A percentile compares a stretch with the other conserved stretches of the same genome.
phyloP scores from a whole-genome alignment of 2,797 vertebrate genomes.

The Stomatorhinus walkeri region DNA sequence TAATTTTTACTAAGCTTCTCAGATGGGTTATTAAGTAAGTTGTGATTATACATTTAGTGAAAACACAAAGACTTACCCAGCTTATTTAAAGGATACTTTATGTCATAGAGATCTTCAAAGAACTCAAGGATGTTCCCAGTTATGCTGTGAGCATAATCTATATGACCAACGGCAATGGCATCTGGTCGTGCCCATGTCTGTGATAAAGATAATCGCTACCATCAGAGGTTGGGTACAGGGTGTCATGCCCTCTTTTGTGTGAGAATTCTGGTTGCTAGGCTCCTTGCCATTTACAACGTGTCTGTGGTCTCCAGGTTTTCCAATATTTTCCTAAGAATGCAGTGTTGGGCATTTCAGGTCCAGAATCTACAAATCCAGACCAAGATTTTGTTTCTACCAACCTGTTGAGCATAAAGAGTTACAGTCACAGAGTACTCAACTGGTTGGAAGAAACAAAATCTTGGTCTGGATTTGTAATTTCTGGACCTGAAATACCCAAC shows the following conservation, averaged over 20 bases:
- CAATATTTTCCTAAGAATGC: neutral
- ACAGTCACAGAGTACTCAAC: neutral
- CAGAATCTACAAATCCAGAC: neutral
- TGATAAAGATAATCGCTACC: neutral
- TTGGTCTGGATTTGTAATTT: neutral
- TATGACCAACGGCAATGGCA: slow-evolving; percentile 30
- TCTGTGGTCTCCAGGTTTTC: neutral
- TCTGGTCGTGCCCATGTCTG: slow-evolving; percentile 53
- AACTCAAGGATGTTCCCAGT: slow-evolving; percentile 43
- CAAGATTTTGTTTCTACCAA: neutral
- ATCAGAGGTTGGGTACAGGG: neutral
- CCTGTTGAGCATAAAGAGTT: neutral
- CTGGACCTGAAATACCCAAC: neutral
- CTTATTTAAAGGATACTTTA: slow-evolving; percentile 35
- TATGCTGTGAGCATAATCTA: slow-evolving; percentile 41
- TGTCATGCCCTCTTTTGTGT: neutral
- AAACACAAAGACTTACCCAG: slow-evolving; percentile 46
- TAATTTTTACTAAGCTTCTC: neutral
- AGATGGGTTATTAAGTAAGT: neutral
- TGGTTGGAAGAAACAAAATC: neutral
- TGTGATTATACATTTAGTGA: neutral
- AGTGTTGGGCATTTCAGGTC: neutral
- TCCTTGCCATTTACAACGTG: neutral
- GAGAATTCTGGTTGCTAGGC: neutral
- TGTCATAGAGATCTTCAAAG: slow-evolving; percentile 37